Evolutionary conservation across 1,140 invertebrate genomes (phyloP), one percentile per base, ranked within the genome.

Genomic region (Asobara japonica): DNA sequence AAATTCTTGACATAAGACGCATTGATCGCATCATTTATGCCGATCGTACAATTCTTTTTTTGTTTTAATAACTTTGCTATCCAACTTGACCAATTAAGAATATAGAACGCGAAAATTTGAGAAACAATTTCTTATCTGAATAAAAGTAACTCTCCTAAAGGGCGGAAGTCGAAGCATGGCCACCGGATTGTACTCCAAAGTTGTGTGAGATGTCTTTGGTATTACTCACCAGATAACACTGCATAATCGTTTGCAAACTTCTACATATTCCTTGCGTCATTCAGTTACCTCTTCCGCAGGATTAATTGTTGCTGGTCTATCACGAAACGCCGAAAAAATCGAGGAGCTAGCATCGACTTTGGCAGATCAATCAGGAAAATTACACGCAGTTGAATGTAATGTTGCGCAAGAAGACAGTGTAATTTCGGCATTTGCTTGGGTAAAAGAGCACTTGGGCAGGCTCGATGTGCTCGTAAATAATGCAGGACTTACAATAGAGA

Each of bases 381-480:
- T 89, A 0, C 62, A 84, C 56, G 60, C 86, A 0, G 80, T 88
- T 7, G 82, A 90, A 69, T 92, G 91, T 79, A 92, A 94, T 73
- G 77, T 93, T 0, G 84, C 84, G 4, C 88, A 90, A 1, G 91
- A 93, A 77, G 87, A 90, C 4, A 89, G 92, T 2, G 89, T 94
- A 2, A 71, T 88, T n/a, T 76, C 82, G 3, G 87, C 92, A 64
- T 93, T 94, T 75, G 78, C 87, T 6, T 90, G 88, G 88, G 87
- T 91, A 0, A 88, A 90, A 65, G 78, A 84, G 8, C 86, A 87
- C 18, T 79, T 92, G 6, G 92, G 92, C 2, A 86, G 89, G 4
- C 84, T 92, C n/a, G 89, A 92, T 79, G 86, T 94, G 3, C 86
- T 92, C 61, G 82, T 94, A 2, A 94, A 93, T 77, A 93, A 92